phyloP scores from a whole-genome alignment of 2,797 vertebrate species.

The Hemibagrus guttatus region DNA sequence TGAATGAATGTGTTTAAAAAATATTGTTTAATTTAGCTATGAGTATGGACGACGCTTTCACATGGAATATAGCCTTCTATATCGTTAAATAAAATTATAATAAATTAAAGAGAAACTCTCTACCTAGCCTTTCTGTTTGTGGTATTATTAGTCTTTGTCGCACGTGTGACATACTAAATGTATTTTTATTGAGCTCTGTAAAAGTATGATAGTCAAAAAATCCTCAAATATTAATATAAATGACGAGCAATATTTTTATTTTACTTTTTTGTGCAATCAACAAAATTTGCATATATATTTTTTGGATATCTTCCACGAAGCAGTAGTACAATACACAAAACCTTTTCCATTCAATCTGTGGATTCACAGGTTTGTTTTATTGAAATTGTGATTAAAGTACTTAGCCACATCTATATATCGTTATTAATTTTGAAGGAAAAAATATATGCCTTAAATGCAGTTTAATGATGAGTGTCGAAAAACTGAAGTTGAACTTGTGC shows the following conservation, averaged over 20 bases:
- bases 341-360: neutral
- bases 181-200: neutral
- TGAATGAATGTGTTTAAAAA: neutral
- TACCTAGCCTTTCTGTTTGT: conserved; percentile 86
- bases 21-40: neutral
- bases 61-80: neutral
- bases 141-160: conserved; percentile 72
- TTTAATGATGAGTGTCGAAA: neutral
- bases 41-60: neutral
- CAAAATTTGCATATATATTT: neutral
- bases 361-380: neutral
- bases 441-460: neutral
- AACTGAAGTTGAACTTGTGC: neutral
- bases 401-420: neutral
- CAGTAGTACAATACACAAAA: neutral
- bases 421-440: neutral
- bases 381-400: neutral
- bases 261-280: neutral
- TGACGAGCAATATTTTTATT: neutral
- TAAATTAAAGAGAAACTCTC: neutral
- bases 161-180: conserved; percentile 25
- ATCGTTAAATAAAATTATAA: neutral
- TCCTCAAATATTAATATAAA: neutral
- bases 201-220: neutral
- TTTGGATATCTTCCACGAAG: neutral